Evolutionary conservation across 92 coral and sea anemone species (phyloP), one percentile per base, ranked within the genome.

Genomic region (Isaurus tuberculatus): DNA sequence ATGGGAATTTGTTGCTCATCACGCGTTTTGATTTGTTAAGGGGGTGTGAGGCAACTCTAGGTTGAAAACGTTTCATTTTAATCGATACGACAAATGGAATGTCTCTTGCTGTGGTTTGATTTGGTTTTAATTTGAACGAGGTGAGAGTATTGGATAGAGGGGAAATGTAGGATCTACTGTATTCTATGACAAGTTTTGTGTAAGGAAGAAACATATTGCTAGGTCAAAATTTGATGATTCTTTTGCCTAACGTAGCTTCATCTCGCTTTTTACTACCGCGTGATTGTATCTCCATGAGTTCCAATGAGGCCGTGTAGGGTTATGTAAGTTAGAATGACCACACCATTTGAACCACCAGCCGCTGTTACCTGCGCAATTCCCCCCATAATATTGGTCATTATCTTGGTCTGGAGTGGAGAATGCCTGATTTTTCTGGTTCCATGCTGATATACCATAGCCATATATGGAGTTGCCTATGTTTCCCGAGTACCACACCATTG

Each of bases 391-490:
- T 0, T 29, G 29, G 30, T 75, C 88, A 32, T 85, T 75, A 36
- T 85, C 83, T 27, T 27, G n/a, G 64, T 85, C 83, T 23, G 83
- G 83, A 8, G 88, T 64, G 23, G 66, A 60, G 72, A 85, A 85
- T 75, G 16, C 28, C 48, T 44, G 31, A 14, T 68, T 68, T 15
- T 28, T 66, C 26, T 73, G 79, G 19, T 75, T 85, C 69, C 25
- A 65, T n/a, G 69, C 30, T 25, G 83, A 11, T 16, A 9, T 26
- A 8, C 73, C 19, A 30, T 44, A 60, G 14, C 88, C 88, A 65
- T 85, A 85, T 40, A 85, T 64, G 28, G 53, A 37, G 55, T 85
- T 85, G 1, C 48, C 23, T 19, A 85, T 73, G 83, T 85, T 66
- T 20, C 88, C 88, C 23, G 79, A 75, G 55, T 28, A 85, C 0